Conservation (phyloP, 2,888 invertebrate species). For the Mellilla xanthometata region DNA sequence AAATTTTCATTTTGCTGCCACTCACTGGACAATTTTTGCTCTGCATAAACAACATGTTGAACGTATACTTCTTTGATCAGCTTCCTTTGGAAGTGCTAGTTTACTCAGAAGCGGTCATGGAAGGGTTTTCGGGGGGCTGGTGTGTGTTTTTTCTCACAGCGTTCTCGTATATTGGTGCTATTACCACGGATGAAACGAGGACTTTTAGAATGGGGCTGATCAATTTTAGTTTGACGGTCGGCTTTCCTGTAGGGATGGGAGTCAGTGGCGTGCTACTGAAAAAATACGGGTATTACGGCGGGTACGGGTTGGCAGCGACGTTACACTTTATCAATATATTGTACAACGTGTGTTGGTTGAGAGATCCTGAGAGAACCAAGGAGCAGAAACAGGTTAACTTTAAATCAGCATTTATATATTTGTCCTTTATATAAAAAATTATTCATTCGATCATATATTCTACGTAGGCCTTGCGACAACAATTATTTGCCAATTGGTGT, state of each 20-base stretch:
- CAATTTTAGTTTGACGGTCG: conserved; percentile 92
- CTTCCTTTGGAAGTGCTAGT: conserved; percentile 89
- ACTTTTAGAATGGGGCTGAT: conserved; percentile 92
- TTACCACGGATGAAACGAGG: conserved; percentile 89
- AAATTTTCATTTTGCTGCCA: conserved; percentile 89
- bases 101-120: conserved; percentile 88
- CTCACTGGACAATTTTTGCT: conserved; percentile 87
- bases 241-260: conserved; percentile 94
- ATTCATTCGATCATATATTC: too few species aligned
- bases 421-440: too few species aligned
- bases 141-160: conserved; percentile 91
- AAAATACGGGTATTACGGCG: conserved; percentile 89
- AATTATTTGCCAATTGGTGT: too few species aligned
- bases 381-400: conserved; percentile 66
- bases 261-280: conserved; percentile 88
- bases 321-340: conserved; percentile 86
- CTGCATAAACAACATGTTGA: conserved; percentile 87
- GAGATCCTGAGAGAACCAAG: conserved; percentile 77
- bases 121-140: conserved; percentile 90
- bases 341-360: conserved; percentile 85
- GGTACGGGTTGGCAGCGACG: conserved; percentile 85
- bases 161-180: conserved; percentile 92
- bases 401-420: too few species aligned
- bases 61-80: conserved; percentile 88
- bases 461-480: too few species aligned